A percentile compares a stretch with the other conserved stretches of the same genome.
Evolutionary conservation across 2,113 vertebrate species (phyloP).

Genomic region (Phrynosoma platyrhinos): DNA sequence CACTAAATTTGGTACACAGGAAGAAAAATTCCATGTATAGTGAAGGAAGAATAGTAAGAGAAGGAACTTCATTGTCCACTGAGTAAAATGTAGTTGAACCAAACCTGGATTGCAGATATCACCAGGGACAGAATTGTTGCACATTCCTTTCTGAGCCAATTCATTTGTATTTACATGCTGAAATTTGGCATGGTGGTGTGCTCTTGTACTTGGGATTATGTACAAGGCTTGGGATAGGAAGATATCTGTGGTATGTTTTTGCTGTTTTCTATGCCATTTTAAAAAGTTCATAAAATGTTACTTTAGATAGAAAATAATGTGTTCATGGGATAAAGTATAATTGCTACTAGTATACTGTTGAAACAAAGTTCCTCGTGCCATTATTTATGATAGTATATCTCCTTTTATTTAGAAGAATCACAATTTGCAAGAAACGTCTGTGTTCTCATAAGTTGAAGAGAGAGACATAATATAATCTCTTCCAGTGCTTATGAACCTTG

Average conservation of each 20-base stretch:
- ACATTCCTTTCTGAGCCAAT: too few relatives aligned
- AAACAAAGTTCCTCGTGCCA: background rate
- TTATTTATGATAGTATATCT: background rate
- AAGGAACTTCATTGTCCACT: too few relatives aligned
- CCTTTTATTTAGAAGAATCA: constrained; percentile 17
- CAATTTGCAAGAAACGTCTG: constrained; percentile 8
- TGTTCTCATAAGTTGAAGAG: background rate
- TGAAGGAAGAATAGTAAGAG: too few relatives aligned
- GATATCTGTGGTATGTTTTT: background rate
- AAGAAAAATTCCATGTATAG: too few relatives aligned
- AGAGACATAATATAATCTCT: constrained; percentile 36
- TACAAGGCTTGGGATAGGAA: too few relatives aligned
- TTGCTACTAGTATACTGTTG: background rate
- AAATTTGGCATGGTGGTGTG: too few relatives aligned
- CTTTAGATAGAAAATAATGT: background rate
- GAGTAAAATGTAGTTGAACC: too few relatives aligned
- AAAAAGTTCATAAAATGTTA: background rate
- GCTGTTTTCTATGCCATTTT: background rate
- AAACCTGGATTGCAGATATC: too few relatives aligned
- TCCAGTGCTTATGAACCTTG: constrained; percentile 40
- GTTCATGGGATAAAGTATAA: background rate
- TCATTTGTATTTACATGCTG: too few relatives aligned
- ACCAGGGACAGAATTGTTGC: too few relatives aligned
- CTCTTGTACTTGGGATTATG: too few relatives aligned
- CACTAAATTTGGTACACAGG: too few relatives aligned